Base-by-base conservation (phyloP, 2,888 invertebrate genomes). In the Balanococcus diminutus region DNA sequence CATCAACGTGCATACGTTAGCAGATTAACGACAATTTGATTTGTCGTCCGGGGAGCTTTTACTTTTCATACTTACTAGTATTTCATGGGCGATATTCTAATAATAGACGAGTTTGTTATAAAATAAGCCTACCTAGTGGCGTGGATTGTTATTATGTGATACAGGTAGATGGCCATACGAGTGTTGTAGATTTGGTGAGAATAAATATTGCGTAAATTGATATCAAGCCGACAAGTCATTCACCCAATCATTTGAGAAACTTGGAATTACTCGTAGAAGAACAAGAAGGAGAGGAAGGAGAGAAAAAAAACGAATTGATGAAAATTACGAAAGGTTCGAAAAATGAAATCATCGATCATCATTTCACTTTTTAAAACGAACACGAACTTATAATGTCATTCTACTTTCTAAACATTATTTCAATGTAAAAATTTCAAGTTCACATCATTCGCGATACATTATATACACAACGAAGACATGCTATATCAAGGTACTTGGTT, bases 351-450 rank as follows among this genome's bases (percentile, higher is more conserved):
- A 75, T 84, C 84, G 75, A 75, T 84, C 79, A 84, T 84, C 42
- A 84, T 84, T 84, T 75, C 42, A 84, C 75, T 84, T 84, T 84
- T 36, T 32, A 75, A 42, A 39, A 22, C 61, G 42, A 84, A 51
- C 19, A 19, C 25, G 22, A 42, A 75, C 79, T 72, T 42, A 16
- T 84, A 84, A 84, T 84, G 84, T 84, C 84, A 84, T 84, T 75
- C 46, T 46, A 84, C 84, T 84, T 84, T 84, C 84, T 84, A 84
- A 75, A 72, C 79, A 75, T 84, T 72, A 84, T 84, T 72, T 39
- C 72, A 32, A 51, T 51, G 83, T 75, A 72, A 46, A 84, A 72
- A 75, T 84, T 72, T 75, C 84, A 84, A 84, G 84, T 84, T 84
- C 84, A 84, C 19, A 42, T 84, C 42, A 72, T 67, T 67, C 67